A percentile compares a stretch with the other conserved stretches of the same genome.
These are phyloP conservation scores for Dermolepida albohirtum DNA, from an alignment of 2,888 invertebrate species.

Conservation along the genomic window DNA sequence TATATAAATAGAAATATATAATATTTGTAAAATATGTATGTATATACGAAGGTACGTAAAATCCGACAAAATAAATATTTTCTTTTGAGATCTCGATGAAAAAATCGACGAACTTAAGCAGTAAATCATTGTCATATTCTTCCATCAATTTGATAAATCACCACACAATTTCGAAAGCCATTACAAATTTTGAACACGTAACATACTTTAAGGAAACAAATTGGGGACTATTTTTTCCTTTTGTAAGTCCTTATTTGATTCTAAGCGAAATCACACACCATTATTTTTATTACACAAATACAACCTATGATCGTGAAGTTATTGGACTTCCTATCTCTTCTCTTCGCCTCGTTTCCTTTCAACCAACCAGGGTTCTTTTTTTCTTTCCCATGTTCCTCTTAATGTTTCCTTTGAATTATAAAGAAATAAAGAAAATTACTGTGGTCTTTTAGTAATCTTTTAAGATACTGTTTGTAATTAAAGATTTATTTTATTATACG, in stretches of 20 bases:
- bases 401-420: conserved; percentile 29
- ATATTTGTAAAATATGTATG: no score
- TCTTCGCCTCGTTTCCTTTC: not conserved
- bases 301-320: conserved; percentile 34
- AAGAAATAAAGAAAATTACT: conserved; percentile 20
- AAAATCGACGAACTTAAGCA: conserved; percentile 22
- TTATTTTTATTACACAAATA: conserved; percentile 38
- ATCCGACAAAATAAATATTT: no score
- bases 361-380: not conserved
- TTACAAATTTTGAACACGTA: conserved; percentile 40
- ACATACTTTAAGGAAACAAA: conserved; percentile 35
- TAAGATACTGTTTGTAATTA: no score
- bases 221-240: conserved; percentile 39
- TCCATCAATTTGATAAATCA: conserved; percentile 25
- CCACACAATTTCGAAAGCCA: conserved; percentile 21
- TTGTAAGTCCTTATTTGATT: conserved; percentile 37
- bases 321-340: conserved; percentile 25
- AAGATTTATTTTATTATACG: no score
- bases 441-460: no score
- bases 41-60: no score
- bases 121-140: conserved; percentile 34
- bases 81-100: not conserved
- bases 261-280: conserved; percentile 37
- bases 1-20: no score
- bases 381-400: not conserved